phyloP scores from a whole-genome alignment of 1,140 invertebrate genomes.

The Euschistus heros region DNA sequence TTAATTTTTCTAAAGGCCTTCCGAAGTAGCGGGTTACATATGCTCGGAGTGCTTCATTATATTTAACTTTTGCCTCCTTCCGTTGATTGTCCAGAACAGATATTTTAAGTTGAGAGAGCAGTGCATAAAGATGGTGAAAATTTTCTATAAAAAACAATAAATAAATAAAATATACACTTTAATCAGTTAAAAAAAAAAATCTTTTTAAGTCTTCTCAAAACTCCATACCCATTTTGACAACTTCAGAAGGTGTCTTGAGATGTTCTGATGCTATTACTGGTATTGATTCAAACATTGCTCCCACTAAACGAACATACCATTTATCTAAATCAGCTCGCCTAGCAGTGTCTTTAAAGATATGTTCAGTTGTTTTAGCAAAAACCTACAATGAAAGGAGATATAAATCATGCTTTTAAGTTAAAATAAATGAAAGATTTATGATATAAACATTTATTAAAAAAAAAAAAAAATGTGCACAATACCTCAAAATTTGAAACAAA shows the following conservation, averaged over 20 bases:
- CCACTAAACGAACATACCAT: conserved; percentile 79
- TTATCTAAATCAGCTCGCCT: conserved; percentile 91
- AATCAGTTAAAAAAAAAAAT: background rate
- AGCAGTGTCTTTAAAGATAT: conserved; percentile 76
- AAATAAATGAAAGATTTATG: background rate
- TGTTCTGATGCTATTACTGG: conserved; percentile 70
- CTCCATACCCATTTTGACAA: conserved; percentile 76
- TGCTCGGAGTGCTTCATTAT: conserved; percentile 76
- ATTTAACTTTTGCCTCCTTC: conserved; percentile 85
- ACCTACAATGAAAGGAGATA: conserved; percentile 40
- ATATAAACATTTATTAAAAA: conserved; percentile 1
- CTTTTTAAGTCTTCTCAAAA: background rate
- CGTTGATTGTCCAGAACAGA: conserved; percentile 73
- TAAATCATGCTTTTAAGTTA: background rate
- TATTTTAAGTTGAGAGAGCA: conserved; percentile 84
- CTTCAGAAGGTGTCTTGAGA: conserved; percentile 85
- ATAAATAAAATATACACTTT: background rate
- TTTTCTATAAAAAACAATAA: conserved; percentile 64
- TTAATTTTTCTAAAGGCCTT: conserved; percentile 87
- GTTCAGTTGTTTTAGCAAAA: conserved; percentile 77
- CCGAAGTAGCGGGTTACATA: conserved; percentile 95
- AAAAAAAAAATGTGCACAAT: background rate
- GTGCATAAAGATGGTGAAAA: conserved; percentile 85
- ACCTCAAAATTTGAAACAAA: conserved; percentile 85
- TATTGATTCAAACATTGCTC: conserved; percentile 79